Conservation (phyloP, 2,888 invertebrate genomes). For the Apamea anceps region DNA sequence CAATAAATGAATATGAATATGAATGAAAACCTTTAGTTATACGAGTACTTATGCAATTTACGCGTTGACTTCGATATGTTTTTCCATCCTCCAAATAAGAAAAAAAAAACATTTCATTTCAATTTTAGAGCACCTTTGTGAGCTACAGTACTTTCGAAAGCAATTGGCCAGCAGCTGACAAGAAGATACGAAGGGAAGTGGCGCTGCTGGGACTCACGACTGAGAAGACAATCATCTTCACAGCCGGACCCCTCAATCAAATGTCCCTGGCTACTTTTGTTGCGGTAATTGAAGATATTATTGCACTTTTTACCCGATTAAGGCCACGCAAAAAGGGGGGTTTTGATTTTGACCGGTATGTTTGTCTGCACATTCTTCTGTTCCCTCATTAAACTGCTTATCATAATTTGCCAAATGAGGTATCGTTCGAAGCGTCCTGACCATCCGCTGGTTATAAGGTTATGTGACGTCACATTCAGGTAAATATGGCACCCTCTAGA, state of each 20-base stretch:
- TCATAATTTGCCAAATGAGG: too few relatives aligned
- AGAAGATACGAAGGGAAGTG: conserved; percentile 71
- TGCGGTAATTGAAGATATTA: conserved; percentile 68
- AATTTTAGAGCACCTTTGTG: conserved; percentile 75
- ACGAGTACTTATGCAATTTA: neutral
- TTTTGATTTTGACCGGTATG: neutral
- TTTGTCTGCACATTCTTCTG: neutral
- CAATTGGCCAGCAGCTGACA: conserved; percentile 72
- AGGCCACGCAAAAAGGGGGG: neutral
- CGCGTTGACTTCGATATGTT: neutral
- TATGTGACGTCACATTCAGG: too few relatives aligned
- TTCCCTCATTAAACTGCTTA: neutral
- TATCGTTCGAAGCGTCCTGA: too few relatives aligned
- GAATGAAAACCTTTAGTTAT: neutral
- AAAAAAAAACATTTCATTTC: neutral
- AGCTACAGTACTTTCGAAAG: conserved; percentile 79
- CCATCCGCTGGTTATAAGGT: too few relatives aligned
- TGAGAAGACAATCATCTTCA: conserved; percentile 73
- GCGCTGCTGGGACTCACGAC: conserved; percentile 73
- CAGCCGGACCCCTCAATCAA: conserved; percentile 80
- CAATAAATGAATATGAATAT: too few relatives aligned
- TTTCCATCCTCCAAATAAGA: neutral
- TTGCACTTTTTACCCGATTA: neutral
- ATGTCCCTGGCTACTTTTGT: conserved; percentile 81
- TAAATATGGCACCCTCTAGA: too few relatives aligned